Evolutionary conservation across 2,797 vertebrate genomes (phyloP), one percentile per base, ranked within the genome.

Genomic region (Pangasius djambal): DNA sequence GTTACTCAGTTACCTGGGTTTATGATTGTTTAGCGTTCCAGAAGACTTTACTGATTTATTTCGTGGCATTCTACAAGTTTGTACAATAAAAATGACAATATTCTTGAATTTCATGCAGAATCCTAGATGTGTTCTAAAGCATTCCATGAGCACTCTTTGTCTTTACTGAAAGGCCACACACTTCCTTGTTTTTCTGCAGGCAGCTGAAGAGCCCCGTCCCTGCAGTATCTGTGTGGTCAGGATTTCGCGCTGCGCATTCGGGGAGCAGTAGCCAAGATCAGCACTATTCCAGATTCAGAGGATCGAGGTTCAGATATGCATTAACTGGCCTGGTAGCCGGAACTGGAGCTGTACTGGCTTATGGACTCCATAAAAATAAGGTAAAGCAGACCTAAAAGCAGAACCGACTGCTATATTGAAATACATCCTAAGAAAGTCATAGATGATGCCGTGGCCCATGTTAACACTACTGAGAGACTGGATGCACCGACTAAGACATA

Each of bases 301-400:
- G 85, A 13, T 91, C 88, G 63, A 92, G 86, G 88, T 96, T 95
- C 95, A 95, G 86, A 90, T 94, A 94, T 55, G 91, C 86, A 3
- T 55, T 96, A 83, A 95, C 94, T 0, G 96, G 96, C 48, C 92
- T 97, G 87, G 88, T 96, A 90, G 94, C 93, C 18, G 96, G 97
- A 40, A 94, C 95, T 0, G 96, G 96, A 1, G 94, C 93, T 1
- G 95, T 95, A 0, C 87, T 97, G 83, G 94, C 90, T 13, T 96
- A 96, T 69, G 92, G 94, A 50, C 91, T 96, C 57, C 88, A 93
- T 87, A 90, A 94, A 25, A 94, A 93, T 78, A 93, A 96, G 96
- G 96, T 97, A 10, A 91, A 93, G n/a, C 84, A 67, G 8, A 40
- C 31, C 0, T 48, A 22, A 37, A 91, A 92, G n/a, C 83, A 69